Evolutionary conservation across 2,888 invertebrate species (phyloP).

Genomic region (Andrena bucephala): DNA sequence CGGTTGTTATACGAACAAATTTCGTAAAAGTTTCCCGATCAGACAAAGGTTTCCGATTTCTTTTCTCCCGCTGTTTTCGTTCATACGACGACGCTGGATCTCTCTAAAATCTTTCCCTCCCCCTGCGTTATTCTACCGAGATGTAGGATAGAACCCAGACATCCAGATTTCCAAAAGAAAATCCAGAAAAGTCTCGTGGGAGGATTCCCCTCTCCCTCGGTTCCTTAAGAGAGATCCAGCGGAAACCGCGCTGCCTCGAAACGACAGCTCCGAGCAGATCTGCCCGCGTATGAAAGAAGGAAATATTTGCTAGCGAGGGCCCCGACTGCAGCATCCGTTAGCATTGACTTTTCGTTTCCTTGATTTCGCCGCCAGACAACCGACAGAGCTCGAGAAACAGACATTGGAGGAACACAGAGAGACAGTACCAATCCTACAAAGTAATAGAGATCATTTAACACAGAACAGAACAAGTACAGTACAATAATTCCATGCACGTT

Average conservation of each 20-base stretch:
- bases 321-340: conserved; percentile 51
- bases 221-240: conserved; percentile 4
- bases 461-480: conserved; percentile 54
- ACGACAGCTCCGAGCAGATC: not conserved
- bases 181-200: not conserved
- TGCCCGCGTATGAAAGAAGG: not conserved
- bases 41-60: not conserved
- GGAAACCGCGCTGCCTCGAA: conserved; percentile 42
- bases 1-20: not conserved
- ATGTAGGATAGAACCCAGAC: not conserved
- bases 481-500: conserved; percentile 81
- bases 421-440: conserved; percentile 23
- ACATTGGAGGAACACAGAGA: conserved; percentile 13
- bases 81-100: conserved; percentile 38
- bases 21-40: not conserved
- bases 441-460: conserved; percentile 8
- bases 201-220: not conserved
- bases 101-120: not conserved
- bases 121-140: no score
- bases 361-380: conserved; percentile 57
- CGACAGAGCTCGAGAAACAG: conserved; percentile 5
- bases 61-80: not conserved
- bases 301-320: conserved; percentile 16
- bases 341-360: conserved; percentile 55
- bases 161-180: not conserved